These are phyloP conservation scores for Diarsia dahlii DNA, from an alignment of 2,888 invertebrate species.

Conservation along the genomic window DNA sequence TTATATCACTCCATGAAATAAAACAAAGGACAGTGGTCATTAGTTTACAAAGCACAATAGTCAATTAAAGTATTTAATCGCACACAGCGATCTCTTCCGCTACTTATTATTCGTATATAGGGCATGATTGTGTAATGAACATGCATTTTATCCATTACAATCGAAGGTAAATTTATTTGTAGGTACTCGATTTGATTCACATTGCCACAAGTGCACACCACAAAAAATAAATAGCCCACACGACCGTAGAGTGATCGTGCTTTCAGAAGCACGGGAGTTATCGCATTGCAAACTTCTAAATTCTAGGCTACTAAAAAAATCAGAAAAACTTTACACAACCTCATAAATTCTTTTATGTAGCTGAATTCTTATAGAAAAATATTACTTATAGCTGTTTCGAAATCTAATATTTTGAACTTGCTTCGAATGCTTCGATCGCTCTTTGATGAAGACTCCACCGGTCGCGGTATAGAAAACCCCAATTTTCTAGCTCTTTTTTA, in stretches of 20 bases:
- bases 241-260: not conserved
- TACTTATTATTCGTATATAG: not conserved
- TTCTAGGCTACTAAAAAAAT: not conserved
- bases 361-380: too few relatives aligned
- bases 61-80: conserved; percentile 17
- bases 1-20: conserved; percentile 28
- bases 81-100: conserved; percentile 7
- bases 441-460: too few relatives aligned
- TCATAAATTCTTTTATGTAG: too few relatives aligned
- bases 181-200: not conserved
- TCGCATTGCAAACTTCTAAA: not conserved
- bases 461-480: too few relatives aligned
- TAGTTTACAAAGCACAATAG: conserved; percentile 30
- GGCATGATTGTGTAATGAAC: conserved; percentile 2
- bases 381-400: too few relatives aligned
- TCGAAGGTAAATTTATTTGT: not conserved
- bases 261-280: not conserved
- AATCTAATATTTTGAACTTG: too few relatives aligned
- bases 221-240: not conserved
- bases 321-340: too few relatives aligned
- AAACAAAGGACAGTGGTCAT: conserved; percentile 28
- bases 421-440: too few relatives aligned
- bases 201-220: not conserved
- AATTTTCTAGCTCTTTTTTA: too few relatives aligned
- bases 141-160: not conserved